These are phyloP conservation scores for Gadopsis bispinosus DNA, from an alignment of 2,797 vertebrate species.

Conservation along the genomic window DNA sequence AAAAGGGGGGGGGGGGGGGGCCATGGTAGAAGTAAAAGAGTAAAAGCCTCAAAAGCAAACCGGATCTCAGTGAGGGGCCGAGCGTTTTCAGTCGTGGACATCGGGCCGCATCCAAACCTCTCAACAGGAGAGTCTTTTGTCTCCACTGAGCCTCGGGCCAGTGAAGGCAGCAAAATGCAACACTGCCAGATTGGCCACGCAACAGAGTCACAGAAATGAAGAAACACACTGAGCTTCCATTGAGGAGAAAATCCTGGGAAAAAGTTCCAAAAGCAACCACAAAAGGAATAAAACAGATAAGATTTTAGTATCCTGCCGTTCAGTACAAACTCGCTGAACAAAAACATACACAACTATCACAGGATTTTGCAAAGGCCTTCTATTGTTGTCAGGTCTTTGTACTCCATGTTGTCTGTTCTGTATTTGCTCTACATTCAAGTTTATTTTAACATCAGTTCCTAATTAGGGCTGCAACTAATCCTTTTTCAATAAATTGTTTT, in stretches of 20 bases:
- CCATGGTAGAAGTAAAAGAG: neutral
- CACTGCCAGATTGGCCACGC: neutral
- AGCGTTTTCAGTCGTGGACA: slow-evolving; percentile 12
- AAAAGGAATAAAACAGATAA: slow-evolving; percentile 9
- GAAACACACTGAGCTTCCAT: neutral
- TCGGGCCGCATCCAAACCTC: slow-evolving; percentile 28
- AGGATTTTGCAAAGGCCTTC: neutral
- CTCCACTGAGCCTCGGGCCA: slow-evolving; percentile 7
- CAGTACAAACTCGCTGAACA: neutral
- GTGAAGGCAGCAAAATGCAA: slow-evolving; percentile 12
- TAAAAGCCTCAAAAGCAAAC: slow-evolving; percentile 13
- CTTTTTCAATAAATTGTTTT: neutral
- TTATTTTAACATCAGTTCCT: neutral
- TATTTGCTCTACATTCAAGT: neutral
- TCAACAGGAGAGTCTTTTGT: slow-evolving; percentile 53
- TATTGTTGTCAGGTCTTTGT: neutral
- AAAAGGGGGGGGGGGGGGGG: too few species aligned
- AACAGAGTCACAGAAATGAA: slow-evolving; percentile 28
- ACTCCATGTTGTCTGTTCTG: neutral
- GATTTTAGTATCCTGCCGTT: neutral
- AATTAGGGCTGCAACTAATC: neutral
- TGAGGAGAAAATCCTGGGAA: neutral
- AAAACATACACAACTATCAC: neutral
- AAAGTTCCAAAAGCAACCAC: neutral
- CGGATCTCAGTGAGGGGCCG: slow-evolving; percentile 3